These are phyloP conservation scores for Acanthaster planci DNA, from an alignment of 35 echinoderm and acorn worm species.

Conservation along the genomic window DNA sequence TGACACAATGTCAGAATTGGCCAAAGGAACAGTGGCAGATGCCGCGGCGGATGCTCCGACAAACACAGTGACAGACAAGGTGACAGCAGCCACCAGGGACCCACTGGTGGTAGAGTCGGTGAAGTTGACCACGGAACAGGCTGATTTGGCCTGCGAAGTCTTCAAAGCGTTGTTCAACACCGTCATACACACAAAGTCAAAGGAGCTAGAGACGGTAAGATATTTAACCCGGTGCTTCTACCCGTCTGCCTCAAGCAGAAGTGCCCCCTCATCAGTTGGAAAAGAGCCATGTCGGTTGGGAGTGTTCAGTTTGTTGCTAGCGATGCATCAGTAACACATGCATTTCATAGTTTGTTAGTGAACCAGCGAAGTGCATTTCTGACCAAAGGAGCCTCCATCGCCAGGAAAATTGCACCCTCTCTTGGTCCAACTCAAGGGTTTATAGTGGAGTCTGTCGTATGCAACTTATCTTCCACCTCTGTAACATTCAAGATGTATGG, in stretches of 20 bases:
- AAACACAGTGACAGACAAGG: background rate
- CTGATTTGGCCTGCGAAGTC: slow-evolving; percentile 77
- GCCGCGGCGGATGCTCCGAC: slow-evolving; percentile 21
- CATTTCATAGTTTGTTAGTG: no score
- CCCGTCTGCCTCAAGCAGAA: background rate
- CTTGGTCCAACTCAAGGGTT: background rate
- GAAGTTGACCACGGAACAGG: slow-evolving; percentile 55
- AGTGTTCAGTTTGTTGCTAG: no score
- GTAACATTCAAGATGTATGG: no score
- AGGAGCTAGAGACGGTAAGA: slow-evolving; percentile 64
- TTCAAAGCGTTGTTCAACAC: slow-evolving; percentile 93
- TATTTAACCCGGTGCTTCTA: background rate
- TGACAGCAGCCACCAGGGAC: background rate
- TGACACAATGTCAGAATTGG: background rate
- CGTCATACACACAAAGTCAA: slow-evolving; percentile 66
- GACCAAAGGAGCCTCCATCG: no score
- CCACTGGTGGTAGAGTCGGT: background rate
- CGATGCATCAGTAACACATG: no score
- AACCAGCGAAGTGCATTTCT: no score
- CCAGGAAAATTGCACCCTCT: background rate
- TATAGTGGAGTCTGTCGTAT: background rate
- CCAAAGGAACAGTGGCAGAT: slow-evolving; percentile 42
- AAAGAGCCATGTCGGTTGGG: no score
- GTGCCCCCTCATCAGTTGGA: background rate
- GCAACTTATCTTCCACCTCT: no score